Evolutionary conservation across 2,797 vertebrate species (phyloP), one percentile per base, ranked within the genome.

Genomic region (Gouania willdenowi): DNA sequence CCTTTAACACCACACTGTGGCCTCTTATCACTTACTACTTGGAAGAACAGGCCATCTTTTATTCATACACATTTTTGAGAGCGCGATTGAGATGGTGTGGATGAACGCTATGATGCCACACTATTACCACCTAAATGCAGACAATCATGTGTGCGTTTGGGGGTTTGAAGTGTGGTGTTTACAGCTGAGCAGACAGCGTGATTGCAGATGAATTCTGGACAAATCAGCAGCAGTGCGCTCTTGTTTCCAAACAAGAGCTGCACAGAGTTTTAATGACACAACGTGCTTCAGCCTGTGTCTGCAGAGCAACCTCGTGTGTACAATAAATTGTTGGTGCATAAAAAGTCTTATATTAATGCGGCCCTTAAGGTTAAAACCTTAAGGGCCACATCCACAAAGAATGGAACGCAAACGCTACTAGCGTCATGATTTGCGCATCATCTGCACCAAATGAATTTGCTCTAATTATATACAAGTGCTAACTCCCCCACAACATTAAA

Each of bases 81-180:
- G 49, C 63, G 66, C 72, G 71, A 75, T 68, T 72, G 64, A 62
- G 69, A 51, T 38, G 46, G 46, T n/a, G 22, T 25, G 11, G 55
- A 54, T 43, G 45, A 71, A 72, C 34, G 40, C 67, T 62, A 37
- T 76, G 60, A 75, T 80, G 80, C 71, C 49, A 63, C n/a, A 41
- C 56, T 28, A 77, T 85, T 78, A 79, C 58, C 40, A 77, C 66
- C 58, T 65, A 71, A 79, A 79, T 63, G 60, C 69, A 62, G 66
- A 73, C 76, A 75, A 77, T 71, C 54, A 70, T 44, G 29, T 33
- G 45, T 20, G 40, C 59, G 61, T 51, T 53, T 32, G 17, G 28
- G 5, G 20, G 6, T 62, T 48, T 49, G 36, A 39, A 66, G 71
- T 41, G 55, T 13, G 1, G 23, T 49, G 57, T 64, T 71, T 66